Base-by-base conservation (phyloP, 1,140 invertebrate genomes). In the Lordiphosa collinella region DNA sequence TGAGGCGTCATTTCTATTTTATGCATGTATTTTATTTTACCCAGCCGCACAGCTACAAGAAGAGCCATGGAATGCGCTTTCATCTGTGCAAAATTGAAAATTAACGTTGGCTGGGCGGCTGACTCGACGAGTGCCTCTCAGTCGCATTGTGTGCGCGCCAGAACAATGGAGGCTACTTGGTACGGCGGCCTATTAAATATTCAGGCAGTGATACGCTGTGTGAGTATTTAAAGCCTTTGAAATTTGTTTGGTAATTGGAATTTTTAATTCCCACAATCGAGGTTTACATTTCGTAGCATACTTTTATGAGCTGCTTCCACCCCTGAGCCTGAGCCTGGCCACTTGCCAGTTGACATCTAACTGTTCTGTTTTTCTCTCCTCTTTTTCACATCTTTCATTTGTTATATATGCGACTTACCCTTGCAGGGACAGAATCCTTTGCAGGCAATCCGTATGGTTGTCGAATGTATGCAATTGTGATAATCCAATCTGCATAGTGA, bases 381-480 rank as follows among this genome's bases (percentile, higher is more conserved):
- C 25, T 44, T 25, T 43, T 16, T 43, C 25, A 0, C 22, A 8
- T 37, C 38, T 29, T 25, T 36, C 52, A 14, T 57, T 41, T 53
- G 44, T 52, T 50, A 36, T 61, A 31, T 48, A 10, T 40, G 11
- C 47, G 38, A 67, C 79, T 86, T 78, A 88, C 87, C 87, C 79
- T 95, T 95, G 89, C 96, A 97, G 2, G 96, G 96, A 82, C 96
- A 97, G 90, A 97, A 97, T 89, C 95, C 96, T 90, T 94, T 95
- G 90, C 96, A 97, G 14, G 91, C 91, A 11, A 96, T 93, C 74
- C 92, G 92, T 76, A 97, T 93, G 62, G 91, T 91, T 25, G 93
- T 93, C 41, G 90, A 90, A 89, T 96, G 95, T 89, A 97, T 94
- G 90, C 96, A 97, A 90, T 97, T 97, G 91, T 96, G 95, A 90